Conservation (phyloP, 2,113 vertebrate genomes). For the Canis aureus region DNA sequence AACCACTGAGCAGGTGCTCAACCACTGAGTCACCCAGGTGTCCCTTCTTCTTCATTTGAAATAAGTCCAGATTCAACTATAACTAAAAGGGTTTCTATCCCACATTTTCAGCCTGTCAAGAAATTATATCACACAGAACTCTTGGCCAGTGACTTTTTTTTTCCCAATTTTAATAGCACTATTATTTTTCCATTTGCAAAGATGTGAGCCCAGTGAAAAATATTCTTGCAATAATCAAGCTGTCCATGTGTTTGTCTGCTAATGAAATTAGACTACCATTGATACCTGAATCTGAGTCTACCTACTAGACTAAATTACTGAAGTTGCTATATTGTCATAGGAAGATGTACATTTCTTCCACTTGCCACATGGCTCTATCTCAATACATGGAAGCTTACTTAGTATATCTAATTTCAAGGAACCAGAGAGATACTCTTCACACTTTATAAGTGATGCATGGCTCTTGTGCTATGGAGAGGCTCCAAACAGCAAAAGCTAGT, state of each 20-base stretch:
- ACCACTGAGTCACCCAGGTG: too few species aligned
- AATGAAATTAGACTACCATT: conserved; percentile 51
- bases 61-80: background rate
- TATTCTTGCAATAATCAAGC: conserved; percentile 53
- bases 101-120: conserved; percentile 62
- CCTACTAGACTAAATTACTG: background rate
- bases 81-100: conserved; percentile 34
- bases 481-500: background rate
- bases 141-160: background rate
- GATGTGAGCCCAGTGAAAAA: conserved; percentile 58
- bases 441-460: background rate
- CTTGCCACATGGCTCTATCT: background rate
- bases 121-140: conserved; percentile 67
- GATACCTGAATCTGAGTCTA: background rate
- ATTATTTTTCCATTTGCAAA: conserved; percentile 64
- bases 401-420: background rate
- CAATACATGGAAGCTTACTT: background rate
- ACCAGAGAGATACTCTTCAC: background rate
- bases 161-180: conserved; percentile 54
- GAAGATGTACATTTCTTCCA: background rate
- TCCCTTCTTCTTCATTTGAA: background rate
- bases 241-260: conserved; percentile 29
- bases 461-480: background rate
- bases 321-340: background rate
- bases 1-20: too few species aligned